Evolutionary conservation across 1,140 invertebrate genomes (phyloP).

Genomic region (Zaprionus davidi): DNA sequence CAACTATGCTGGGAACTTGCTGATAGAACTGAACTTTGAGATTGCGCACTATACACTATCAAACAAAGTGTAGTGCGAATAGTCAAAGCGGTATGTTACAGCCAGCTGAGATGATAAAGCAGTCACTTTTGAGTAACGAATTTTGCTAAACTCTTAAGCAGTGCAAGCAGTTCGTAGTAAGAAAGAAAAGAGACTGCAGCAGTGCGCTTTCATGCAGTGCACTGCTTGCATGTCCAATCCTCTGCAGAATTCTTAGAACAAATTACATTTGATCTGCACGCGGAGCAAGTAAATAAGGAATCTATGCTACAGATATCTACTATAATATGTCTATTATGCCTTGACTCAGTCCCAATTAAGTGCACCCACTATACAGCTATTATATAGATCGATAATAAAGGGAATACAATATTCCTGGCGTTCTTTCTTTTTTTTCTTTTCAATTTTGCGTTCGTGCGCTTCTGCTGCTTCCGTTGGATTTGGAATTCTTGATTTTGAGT

Average conservation of each 20-base stretch:
- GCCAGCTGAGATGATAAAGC: no score
- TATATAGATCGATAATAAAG: neutral
- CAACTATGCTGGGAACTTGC: constrained; percentile 22
- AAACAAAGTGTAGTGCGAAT: neutral
- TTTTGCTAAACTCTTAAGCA: neutral
- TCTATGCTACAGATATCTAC: neutral
- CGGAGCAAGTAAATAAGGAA: no score
- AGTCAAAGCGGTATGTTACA: neutral
- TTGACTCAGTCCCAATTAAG: neutral
- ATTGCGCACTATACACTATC: constrained; percentile 7
- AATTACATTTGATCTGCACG: no score
- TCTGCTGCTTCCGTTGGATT: constrained; percentile 36
- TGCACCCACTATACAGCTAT: neutral
- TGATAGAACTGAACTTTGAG: constrained; percentile 39
- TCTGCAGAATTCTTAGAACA: neutral
- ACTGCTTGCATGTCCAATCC: neutral
- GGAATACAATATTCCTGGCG: neutral
- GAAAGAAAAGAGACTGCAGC: neutral
- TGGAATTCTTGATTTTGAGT: constrained; percentile 30
- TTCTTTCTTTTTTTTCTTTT: neutral
- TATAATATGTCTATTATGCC: neutral
- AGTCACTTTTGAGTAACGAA: neutral
- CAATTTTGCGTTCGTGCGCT: constrained; percentile 12
- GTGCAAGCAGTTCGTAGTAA: neutral
- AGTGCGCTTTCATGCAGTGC: no score